These are phyloP conservation scores for Automeris io DNA, from an alignment of 2,888 invertebrate genomes.

Conservation along the genomic window DNA sequence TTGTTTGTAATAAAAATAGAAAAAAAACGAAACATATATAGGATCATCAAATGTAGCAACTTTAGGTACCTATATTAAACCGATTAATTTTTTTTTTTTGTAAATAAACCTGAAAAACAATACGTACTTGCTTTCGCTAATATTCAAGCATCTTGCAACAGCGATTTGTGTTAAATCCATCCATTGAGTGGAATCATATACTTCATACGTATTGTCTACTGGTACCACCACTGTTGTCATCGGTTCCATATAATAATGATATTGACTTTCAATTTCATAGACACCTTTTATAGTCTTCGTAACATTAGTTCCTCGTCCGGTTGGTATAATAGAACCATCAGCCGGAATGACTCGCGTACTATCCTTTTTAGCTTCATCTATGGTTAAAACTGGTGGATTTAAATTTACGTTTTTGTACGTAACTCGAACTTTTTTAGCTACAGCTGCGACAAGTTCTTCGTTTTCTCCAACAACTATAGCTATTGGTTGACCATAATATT, in stretches of 20 bases:
- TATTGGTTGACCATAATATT: slow-evolving; percentile 81
- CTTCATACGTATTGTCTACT: slow-evolving; percentile 81
- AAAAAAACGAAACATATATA: no score
- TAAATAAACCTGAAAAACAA: no score
- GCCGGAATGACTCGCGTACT: slow-evolving; percentile 40
- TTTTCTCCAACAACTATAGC: slow-evolving; percentile 81
- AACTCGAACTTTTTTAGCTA: slow-evolving; percentile 77
- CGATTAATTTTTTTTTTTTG: no score
- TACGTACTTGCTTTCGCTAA: slow-evolving; percentile 76
- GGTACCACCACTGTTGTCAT: slow-evolving; percentile 81
- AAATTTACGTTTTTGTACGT: slow-evolving; percentile 62
- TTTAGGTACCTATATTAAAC: no score
- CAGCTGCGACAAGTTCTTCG: slow-evolving; percentile 71
- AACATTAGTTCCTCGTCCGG: slow-evolving; percentile 43
- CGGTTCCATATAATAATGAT: slow-evolving; percentile 86
- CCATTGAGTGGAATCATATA: slow-evolving; percentile 81
- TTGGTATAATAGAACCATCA: slow-evolving; percentile 35
- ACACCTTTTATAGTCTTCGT: slow-evolving; percentile 73
- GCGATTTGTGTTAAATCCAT: slow-evolving; percentile 78
- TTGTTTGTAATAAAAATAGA: no score
- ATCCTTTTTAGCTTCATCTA: slow-evolving; percentile 60
- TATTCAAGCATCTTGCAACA: slow-evolving; percentile 72
- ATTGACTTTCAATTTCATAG: slow-evolving; percentile 80
- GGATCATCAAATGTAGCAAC: no score
- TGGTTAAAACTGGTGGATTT: slow-evolving; percentile 46